phyloP scores from a whole-genome alignment of 2,113 vertebrate genomes.

The Tonatia bakeri region DNA sequence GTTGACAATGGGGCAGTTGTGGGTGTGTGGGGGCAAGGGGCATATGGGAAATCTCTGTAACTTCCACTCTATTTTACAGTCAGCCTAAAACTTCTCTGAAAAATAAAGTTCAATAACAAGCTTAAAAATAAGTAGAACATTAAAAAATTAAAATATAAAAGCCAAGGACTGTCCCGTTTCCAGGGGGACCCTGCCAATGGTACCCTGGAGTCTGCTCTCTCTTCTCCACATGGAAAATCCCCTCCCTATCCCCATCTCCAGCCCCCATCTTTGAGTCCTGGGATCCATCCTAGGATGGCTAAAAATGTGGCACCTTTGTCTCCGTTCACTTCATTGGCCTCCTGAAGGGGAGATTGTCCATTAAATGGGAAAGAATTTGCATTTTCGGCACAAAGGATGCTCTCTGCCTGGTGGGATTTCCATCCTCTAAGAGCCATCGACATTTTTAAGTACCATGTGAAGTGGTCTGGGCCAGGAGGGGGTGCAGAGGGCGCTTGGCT shows the following conservation, averaged over 20 bases:
- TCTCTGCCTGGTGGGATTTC: conserved; percentile 29
- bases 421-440: conserved; percentile 12
- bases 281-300: conserved; percentile 42
- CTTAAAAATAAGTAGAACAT: not conserved
- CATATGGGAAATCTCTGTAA: not conserved
- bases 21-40: not conserved
- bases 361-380: conserved; percentile 48
- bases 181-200: not conserved
- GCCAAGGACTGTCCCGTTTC: not conserved
- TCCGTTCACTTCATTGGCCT: not conserved
- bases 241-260: not conserved
- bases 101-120: not conserved
- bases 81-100: not conserved
- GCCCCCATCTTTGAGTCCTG: not conserved
- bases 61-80: not conserved
- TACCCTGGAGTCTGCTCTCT: not conserved
- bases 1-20: no score
- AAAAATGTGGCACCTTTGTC: conserved; percentile 55
- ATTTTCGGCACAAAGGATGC: conserved; percentile 63
- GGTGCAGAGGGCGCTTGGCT: not conserved
- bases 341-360: not conserved
- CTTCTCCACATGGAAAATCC: not conserved
- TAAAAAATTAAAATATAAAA: not conserved
- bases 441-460: conserved; percentile 48
- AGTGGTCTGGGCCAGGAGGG: conserved; percentile 7